Conservation (phyloP, 2,888 invertebrate genomes). For the Plagodis dolabraria region DNA sequence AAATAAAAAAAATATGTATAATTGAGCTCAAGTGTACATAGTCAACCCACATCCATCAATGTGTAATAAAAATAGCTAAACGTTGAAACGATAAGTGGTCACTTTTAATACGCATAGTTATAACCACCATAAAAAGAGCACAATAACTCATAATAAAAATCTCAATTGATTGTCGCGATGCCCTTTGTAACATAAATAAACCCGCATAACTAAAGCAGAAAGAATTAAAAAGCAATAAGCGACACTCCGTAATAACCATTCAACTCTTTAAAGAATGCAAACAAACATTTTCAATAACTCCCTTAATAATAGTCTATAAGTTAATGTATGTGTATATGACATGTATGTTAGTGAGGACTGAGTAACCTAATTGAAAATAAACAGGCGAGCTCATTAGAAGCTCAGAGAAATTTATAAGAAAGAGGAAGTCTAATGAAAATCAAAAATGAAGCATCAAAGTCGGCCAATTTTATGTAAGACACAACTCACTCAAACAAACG, state of each 20-base stretch:
- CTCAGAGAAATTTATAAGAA: no score
- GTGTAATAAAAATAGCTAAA: not conserved
- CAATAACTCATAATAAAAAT: constrained; percentile 8
- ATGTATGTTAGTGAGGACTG: not conserved
- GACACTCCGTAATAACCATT: constrained; percentile 12
- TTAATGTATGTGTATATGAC: no score
- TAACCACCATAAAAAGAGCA: not conserved
- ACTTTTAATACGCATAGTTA: not conserved
- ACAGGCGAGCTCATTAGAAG: no score
- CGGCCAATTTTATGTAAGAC: no score
- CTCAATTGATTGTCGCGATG: constrained; percentile 8
- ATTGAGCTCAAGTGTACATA: no score
- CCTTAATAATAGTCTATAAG: constrained; percentile 5
- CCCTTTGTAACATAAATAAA: constrained; percentile 11
- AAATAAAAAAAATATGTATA: no score
- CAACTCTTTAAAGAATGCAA: constrained; percentile 20
- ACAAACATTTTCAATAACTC: constrained; percentile 15
- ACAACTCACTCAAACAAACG: no score
- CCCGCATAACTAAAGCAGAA: constrained; percentile 21
- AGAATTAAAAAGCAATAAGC: constrained; percentile 25
- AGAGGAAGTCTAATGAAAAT: no score
- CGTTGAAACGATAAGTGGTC: not conserved
- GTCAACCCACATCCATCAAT: no score
- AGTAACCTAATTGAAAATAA: not conserved
- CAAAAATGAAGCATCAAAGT: no score